phyloP scores from a whole-genome alignment of 2,797 vertebrate species.

The Pteronotus mesoamericanus region DNA sequence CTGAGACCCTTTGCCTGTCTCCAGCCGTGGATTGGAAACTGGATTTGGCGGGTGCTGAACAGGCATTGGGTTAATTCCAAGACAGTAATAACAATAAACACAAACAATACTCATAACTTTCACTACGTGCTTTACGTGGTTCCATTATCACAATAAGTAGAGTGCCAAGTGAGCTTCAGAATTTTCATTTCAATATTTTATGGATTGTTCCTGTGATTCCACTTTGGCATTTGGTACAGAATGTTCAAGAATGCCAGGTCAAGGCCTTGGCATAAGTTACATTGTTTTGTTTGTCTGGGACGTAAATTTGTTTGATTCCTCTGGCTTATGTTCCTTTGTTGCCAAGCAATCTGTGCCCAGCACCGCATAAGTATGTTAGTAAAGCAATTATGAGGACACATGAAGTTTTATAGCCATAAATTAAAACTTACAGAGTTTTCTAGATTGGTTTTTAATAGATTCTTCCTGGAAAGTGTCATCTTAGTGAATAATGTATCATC shows the following conservation, averaged over 20 bases:
- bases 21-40: background rate
- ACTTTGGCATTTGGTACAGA: slow-evolving; percentile 37
- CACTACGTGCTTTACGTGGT: background rate
- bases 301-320: slow-evolving; percentile 16
- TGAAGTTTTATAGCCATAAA: slow-evolving; percentile 56
- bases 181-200: slow-evolving; percentile 58
- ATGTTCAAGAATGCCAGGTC: background rate
- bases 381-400: slow-evolving; percentile 63
- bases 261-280: background rate
- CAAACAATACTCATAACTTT: background rate
- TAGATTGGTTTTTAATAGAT: slow-evolving; percentile 68
- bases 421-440: slow-evolving; percentile 65
- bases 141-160: slow-evolving; percentile 36
- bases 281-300: background rate
- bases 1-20: background rate
- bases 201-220: slow-evolving; percentile 49
- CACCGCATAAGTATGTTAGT: slow-evolving; percentile 17
- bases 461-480: slow-evolving; percentile 55
- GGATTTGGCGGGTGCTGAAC: background rate
- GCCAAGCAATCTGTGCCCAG: slow-evolving; percentile 22
- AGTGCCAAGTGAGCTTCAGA: slow-evolving; percentile 42
- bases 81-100: background rate
- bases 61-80: background rate
- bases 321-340: slow-evolving; percentile 34
- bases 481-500: slow-evolving; percentile 44